Percentiles rank a stretch among this genome's conserved stretches.
These are phyloP conservation scores for Beroe ovata DNA, from an alignment of 37 sponge, comb jelly and placozoan species.

Conservation along the genomic window DNA sequence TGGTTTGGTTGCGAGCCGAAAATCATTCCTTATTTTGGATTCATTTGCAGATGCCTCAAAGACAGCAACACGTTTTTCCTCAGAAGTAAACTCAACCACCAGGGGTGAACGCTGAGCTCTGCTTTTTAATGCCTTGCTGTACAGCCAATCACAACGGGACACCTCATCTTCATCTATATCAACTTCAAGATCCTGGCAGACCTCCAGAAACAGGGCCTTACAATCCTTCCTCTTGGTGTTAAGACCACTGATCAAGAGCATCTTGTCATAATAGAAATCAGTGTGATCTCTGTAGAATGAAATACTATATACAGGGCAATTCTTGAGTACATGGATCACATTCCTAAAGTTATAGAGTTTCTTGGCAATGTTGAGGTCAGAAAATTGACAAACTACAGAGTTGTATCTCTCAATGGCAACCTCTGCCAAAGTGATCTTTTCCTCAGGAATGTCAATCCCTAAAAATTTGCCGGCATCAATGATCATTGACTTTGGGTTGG, in stretches of 20 bases:
- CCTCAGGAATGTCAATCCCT: constrained; percentile 27
- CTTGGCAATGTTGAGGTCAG: constrained; percentile 38
- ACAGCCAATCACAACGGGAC: constrained; percentile 33
- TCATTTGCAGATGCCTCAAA: constrained; percentile 48
- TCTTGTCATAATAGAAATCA: constrained; percentile 33
- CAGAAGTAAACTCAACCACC: constrained; percentile 18
- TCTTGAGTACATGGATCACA: constrained; percentile 26
- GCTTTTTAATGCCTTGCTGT: constrained; percentile 44
- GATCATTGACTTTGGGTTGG: background rate
- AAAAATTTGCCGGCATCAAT: constrained; percentile 36
- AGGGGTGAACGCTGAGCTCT: constrained; percentile 48
- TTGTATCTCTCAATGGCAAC: constrained; percentile 12
- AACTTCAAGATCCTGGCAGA: constrained; percentile 17
- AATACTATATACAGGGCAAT: constrained; percentile 19
- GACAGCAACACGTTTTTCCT: constrained; percentile 17
- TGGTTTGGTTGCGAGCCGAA: background rate
- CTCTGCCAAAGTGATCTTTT: constrained; percentile 27
- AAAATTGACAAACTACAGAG: constrained; percentile 44
- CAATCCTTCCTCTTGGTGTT: constrained; percentile 41
- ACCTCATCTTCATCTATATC: constrained; percentile 11
- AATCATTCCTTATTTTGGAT: constrained; percentile 1
- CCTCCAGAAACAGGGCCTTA: constrained; percentile 2
- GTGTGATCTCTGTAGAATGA: constrained; percentile 49
- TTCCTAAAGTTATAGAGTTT: constrained; percentile 21
- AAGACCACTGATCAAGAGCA: constrained; percentile 40